Conservation (phyloP, 37 sponge, comb jelly and placozoan genomes). For the Hormiphora californensis region DNA sequence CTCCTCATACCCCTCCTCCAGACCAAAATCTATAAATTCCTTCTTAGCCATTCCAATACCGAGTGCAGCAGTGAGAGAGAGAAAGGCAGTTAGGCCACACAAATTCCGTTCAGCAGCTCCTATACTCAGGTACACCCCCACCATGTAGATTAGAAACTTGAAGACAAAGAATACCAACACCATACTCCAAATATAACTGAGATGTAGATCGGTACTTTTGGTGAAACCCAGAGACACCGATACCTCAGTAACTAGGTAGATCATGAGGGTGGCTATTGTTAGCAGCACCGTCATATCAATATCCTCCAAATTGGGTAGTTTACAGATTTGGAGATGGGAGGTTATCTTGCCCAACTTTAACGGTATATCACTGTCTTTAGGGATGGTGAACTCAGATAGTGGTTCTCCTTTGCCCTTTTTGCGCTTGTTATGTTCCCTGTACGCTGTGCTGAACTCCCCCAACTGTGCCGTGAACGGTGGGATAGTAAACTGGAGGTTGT, state of each 20-base stretch:
- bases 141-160: constrained; percentile 43
- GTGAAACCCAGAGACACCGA: neutral
- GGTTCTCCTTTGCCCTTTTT: neutral
- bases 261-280: neutral
- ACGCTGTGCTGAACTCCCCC: neutral
- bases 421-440: constrained; percentile 21
- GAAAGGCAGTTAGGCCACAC: neutral
- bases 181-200: constrained; percentile 31
- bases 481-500: constrained; percentile 34
- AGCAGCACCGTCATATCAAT: constrained; percentile 36
- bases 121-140: constrained; percentile 15
- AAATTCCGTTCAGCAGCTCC: constrained; percentile 15
- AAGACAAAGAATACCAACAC: neutral
- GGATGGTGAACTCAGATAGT: constrained; percentile 7
- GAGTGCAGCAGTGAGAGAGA: constrained; percentile 3
- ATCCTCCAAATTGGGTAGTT: neutral
- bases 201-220: neutral
- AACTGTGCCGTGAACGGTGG: constrained; percentile 16
- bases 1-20: constrained; percentile 8
- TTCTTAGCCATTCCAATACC: neutral
- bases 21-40: constrained; percentile 26
- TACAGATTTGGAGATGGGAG: neutral
- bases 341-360: neutral
- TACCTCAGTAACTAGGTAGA: constrained; percentile 13
- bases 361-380: neutral